Evolutionary conservation across 2,113 vertebrate genomes (phyloP).

Genomic region (Arothron firmamentum): DNA sequence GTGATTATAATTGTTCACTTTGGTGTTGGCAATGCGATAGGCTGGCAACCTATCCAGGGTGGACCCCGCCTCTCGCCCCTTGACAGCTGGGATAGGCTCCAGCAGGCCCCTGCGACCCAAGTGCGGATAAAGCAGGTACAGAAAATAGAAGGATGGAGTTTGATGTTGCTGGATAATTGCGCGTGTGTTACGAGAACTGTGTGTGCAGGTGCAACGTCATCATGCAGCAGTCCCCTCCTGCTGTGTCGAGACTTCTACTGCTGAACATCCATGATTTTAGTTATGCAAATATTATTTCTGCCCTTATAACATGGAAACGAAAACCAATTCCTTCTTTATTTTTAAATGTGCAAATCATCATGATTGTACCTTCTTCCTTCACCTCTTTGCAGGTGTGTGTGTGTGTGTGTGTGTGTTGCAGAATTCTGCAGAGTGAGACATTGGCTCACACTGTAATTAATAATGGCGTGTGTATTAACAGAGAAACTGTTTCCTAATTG

Average conservation of each 20-base stretch:
- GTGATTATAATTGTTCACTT: too few species aligned
- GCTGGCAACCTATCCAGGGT: too few species aligned
- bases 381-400: conserved; percentile 11
- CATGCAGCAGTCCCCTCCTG: conserved; percentile 15
- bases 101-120: too few species aligned
- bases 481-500: conserved; percentile 60
- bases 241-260: not conserved
- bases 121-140: too few species aligned
- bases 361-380: too few species aligned
- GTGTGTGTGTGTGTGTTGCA: conserved; percentile 6
- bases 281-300: conserved; percentile 31
- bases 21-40: too few species aligned
- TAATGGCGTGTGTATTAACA: conserved; percentile 52
- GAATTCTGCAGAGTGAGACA: conserved; percentile 26
- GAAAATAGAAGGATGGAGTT: conserved; percentile 24
- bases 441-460: conserved; percentile 41
- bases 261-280: not conserved
- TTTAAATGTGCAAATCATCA: too few species aligned
- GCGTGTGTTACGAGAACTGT: conserved; percentile 2
- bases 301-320: conserved; percentile 12
- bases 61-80: too few species aligned
- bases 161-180: conserved; percentile 7
- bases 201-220: conserved; percentile 37
- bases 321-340: too few species aligned
- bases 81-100: too few species aligned